Evolutionary conservation across 2,888 invertebrate genomes (phyloP), one percentile per base, ranked within the genome.

Genomic region (Rhogogaster chlorosoma): DNA sequence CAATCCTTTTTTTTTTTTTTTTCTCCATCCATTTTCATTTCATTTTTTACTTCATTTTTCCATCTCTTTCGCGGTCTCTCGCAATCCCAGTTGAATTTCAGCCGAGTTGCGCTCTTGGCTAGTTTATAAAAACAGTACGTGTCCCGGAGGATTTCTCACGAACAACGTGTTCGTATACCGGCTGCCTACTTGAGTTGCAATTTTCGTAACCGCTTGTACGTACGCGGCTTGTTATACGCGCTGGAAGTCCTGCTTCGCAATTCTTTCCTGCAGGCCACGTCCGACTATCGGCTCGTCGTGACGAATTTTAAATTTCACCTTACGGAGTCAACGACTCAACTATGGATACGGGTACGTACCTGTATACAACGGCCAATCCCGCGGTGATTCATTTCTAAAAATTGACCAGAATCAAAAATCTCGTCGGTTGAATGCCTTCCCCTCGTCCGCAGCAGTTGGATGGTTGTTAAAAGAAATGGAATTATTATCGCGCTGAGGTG

Each of bases 281-380:
- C 80, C 80, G 80, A 36, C 38, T 61, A 80, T 38, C 57, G 61
- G 36, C 32, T 80, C n/a, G 36, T 80, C 61, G 61, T 80, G 12
- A 29, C 57, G 80, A 80, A 80, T 80, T 80, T 80, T 61, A 80
- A 80, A 80, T 80, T 57, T 38, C 61, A 80, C 61, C 36, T 80
- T 32, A 38, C 57, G 38, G 38, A 80, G 80, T 80, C 80, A 80
- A 80, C 61, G 80, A 80, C 80, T 80, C 80, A 36, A 36, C 6
- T 12, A 80, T 38, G 22, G 26, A n/a, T n/a, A 57, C 5, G 32
- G 36, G 57, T 36, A 78, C 75, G 26, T 7, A 7, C 38, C 36
- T 1, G 38, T n/a, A 32, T 38, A 9, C 53, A 53, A n/a, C 45
- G n/a, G 61, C 15, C 22, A 22, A 80, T 36, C 15, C 9, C 70